Base-by-base conservation (phyloP, 2,888 invertebrate species). In the Dione vanillae region DNA sequence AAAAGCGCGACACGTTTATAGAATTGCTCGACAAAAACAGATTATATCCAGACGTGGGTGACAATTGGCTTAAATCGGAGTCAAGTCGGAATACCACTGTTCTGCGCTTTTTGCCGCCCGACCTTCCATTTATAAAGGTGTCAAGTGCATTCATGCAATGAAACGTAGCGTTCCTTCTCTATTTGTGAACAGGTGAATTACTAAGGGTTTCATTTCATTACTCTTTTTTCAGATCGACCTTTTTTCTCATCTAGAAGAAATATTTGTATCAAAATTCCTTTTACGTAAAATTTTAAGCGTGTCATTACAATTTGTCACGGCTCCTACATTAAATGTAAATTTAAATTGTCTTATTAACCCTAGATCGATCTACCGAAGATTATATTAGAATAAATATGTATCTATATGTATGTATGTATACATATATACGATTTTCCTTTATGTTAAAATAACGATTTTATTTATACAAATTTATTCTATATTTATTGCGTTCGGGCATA, bases 51-150 rank as follows among this genome's bases (percentile, higher is more conserved):
- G 69, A 65, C 61, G 58, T 35, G 67, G 72, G 66, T 74, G 70
- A 72, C 73, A 75, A 76, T 75, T 73, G 69, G 61, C 71, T 73
- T 72, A 75, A 70, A 68, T 70, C 59, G 67, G 35, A 74, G 67
- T 72, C 72, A 66, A 72, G 69, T 66, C 58, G 54, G 52, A 70
- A 78, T 75, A 76, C 76, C 77, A 75, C 74, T 73, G 82, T 85
- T 86, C 85, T 85, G 85, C 83, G 83, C 81, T 84, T 84, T 82
- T 77, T 78, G 76, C 67, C 67, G 70, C 73, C 78, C 70, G 77
- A 80, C 79, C 81, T 82, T 82, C 87, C 86, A 87, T 90, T 88
- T 88, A 86, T 88, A 87, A 85, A 82, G 83, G 87, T 86, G 89
- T 88, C 89, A 87, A 89, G 86, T 88, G 87, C 86, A 83, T 85